Percentiles rank a stretch among this genome's conserved stretches.
Evolutionary conservation across 1,140 invertebrate species (phyloP).

Genomic region (Drosophila sucinea): DNA sequence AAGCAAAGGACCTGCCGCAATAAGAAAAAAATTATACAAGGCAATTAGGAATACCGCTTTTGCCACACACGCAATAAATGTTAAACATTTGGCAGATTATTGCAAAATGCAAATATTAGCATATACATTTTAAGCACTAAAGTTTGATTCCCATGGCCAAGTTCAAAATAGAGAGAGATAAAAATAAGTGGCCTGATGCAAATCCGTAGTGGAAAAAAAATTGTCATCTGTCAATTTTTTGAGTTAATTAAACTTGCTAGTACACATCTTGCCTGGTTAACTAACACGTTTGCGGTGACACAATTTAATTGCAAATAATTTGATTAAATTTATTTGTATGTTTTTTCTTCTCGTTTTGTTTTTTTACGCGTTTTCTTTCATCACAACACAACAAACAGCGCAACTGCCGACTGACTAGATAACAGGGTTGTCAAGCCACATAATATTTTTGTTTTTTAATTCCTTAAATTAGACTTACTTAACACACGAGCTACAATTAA

Average conservation of each 20-base stretch:
- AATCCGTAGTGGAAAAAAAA: conserved; percentile 15
- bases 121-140: conserved; percentile 26
- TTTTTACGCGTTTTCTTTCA: conserved; percentile 57
- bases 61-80: not conserved
- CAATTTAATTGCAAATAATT: conserved; percentile 49
- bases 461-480: not conserved
- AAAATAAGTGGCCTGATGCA: conserved; percentile 44
- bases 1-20: conserved; percentile 49
- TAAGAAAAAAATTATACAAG: conserved; percentile 32
- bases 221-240: not conserved
- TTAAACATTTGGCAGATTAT: not conserved
- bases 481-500: not conserved
- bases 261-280: conserved; percentile 11
- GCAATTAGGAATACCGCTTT: not conserved
- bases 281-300: conserved; percentile 25
- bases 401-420: conserved; percentile 53
- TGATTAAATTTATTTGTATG: conserved; percentile 39
- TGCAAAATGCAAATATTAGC: conserved; percentile 1
- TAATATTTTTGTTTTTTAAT: conserved; percentile 9
- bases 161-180: conserved; percentile 38
- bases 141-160: conserved; percentile 62
- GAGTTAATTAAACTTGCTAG: not conserved
- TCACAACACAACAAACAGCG: conserved; percentile 56
- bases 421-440: conserved; percentile 38
- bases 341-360: conserved; percentile 57